Percentiles rank a stretch among this genome's conserved stretches.
Conservation (phyloP, 2,797 vertebrate genomes). For the Falco biarmicus region DNA sequence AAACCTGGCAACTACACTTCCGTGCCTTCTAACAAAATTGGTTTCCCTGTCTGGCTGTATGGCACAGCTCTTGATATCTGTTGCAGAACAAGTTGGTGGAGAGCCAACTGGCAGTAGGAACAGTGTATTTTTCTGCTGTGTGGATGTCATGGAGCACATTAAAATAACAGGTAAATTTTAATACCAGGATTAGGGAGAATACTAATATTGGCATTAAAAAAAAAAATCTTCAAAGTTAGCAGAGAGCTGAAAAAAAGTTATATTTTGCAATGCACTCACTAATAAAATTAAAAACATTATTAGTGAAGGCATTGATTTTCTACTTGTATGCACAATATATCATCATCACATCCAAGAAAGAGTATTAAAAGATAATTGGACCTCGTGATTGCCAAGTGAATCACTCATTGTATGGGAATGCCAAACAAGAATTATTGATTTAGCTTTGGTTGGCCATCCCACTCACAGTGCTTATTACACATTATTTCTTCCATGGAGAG, state of each 20-base stretch:
- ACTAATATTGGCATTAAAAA: background rate
- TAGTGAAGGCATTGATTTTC: background rate
- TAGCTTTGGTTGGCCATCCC: background rate
- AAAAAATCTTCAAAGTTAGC: background rate
- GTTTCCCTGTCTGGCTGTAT: background rate
- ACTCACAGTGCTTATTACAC: background rate
- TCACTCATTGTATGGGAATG: background rate
- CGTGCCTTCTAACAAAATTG: background rate
- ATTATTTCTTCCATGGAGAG: background rate
- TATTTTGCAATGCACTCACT: background rate
- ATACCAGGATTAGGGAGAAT: background rate
- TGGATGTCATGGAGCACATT: background rate
- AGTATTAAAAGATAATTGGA: constrained; percentile 22
- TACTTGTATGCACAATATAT: background rate
- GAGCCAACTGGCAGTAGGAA: background rate
- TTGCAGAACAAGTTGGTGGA: background rate
- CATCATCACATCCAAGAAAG: background rate
- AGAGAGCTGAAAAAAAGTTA: background rate
- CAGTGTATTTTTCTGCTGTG: background rate
- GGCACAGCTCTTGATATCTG: background rate
- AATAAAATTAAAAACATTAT: background rate
- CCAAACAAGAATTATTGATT: constrained; percentile 19
- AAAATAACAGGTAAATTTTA: background rate
- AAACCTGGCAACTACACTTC: background rate
- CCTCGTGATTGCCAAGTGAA: background rate